Conservation (phyloP, 2,113 vertebrate genomes). For the Oreochromis spilurus region DNA sequence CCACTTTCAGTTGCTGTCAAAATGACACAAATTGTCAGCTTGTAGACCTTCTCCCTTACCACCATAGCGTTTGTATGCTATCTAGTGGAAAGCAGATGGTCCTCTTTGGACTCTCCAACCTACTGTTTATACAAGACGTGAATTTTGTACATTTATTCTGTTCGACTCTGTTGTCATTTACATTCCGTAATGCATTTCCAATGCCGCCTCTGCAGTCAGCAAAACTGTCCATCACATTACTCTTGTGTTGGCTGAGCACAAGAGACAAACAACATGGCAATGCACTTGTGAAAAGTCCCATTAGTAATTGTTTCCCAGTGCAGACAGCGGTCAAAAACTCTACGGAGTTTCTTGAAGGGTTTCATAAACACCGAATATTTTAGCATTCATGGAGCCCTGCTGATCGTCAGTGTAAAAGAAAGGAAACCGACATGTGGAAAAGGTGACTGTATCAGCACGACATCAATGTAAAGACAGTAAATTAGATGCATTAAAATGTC, state of each 20-base stretch:
- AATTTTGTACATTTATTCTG: neutral
- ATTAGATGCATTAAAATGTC: neutral
- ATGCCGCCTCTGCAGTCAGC: neutral
- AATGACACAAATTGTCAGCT: slow-evolving; percentile 23
- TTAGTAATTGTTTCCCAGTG: neutral
- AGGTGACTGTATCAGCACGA: neutral
- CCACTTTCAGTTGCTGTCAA: slow-evolving; percentile 22
- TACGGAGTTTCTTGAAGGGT: neutral
- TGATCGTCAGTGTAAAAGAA: neutral
- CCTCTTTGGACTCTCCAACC: slow-evolving; percentile 6
- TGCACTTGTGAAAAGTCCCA: neutral
- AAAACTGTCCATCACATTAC: neutral
- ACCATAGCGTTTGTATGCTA: neutral
- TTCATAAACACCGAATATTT: neutral
- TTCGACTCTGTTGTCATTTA: neutral
- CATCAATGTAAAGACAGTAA: neutral
- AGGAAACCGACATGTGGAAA: neutral
- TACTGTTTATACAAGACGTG: neutral
- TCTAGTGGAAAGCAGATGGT: slow-evolving; percentile 34
- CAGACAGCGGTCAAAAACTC: neutral
- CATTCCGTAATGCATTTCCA: neutral
- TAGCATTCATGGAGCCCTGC: neutral
- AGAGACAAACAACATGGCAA: neutral
- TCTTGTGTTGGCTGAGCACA: neutral
- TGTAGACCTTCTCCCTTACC: slow-evolving; percentile 9